Base-by-base conservation (phyloP, 2,888 invertebrate genomes). In the Xanthostigma xanthostigma region DNA sequence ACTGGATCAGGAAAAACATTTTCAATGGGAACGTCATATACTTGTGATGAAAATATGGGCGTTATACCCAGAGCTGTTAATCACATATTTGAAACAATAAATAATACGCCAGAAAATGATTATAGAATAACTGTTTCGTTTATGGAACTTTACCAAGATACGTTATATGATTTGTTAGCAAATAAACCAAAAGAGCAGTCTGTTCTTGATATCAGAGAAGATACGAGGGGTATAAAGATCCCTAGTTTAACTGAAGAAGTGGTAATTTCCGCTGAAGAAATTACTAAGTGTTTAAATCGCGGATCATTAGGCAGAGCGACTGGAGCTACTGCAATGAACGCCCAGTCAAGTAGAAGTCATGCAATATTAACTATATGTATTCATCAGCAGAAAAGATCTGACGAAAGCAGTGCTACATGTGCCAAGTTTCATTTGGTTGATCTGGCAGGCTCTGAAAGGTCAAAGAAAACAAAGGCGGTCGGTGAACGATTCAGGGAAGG, bases 1-100 rank as follows among this genome's bases (percentile, higher is more conserved):
- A 95, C 95, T 0, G 94, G 91, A 1, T 91, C 91, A 39, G 93
- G 95, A 0, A 95, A 95, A 66, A 95, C 94, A 0, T 81, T 83
- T 63, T 87, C 92, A 0, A 95, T 95, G 94, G 94, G 93, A 0
- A 90, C 90, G 0, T 75, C 80, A 44, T 84, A 84, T 54, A 70
- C 72, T 17, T 78, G 78, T 1, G 73, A 74, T 35, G 78, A 79
- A 45, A 71, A 77, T 57, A 69, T 74, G 66, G 95, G 95, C 46
- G 80, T 95, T 0, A 94, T 95, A 53, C 94, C 93, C 0, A 74
- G 89, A 55, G 88, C 90, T 0, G 78, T 94, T 1, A 67, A 75
- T 2, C 87, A 91, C 49, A 84, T 95, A 54, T 95, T 90, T 65
- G 66, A 76, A 44, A 73, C 71, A 45, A 77, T 86, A 8, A 66